Conservation (phyloP, 2,797 vertebrate genomes). For the Hippoglossus hippoglossus region DNA sequence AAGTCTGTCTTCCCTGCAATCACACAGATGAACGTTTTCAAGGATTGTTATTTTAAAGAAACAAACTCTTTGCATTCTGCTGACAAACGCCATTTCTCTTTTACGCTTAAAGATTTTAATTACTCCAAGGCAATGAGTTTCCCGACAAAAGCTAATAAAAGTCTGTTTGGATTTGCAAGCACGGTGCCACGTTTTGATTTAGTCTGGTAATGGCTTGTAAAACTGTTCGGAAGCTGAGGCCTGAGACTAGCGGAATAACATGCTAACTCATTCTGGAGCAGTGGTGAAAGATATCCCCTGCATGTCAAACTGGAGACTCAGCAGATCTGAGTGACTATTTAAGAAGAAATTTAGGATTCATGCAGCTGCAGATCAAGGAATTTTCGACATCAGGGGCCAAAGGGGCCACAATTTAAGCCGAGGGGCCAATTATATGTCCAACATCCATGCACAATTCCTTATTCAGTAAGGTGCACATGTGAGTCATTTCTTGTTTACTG, state of each 20-base stretch:
- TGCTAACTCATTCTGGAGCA: slow-evolving; percentile 8
- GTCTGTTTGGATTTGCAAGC: slow-evolving; percentile 37
- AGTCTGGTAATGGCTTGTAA: slow-evolving; percentile 31
- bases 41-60: slow-evolving; percentile 43
- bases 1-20: slow-evolving; percentile 36
- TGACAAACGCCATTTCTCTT: slow-evolving; percentile 27
- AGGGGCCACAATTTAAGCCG: too few relatives aligned
- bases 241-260: slow-evolving; percentile 28
- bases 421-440: too few relatives aligned
- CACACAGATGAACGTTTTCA: slow-evolving; percentile 27
- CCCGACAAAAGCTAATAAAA: slow-evolving; percentile 46
- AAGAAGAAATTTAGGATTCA: background rate
- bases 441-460: too few relatives aligned
- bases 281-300: slow-evolving; percentile 15
- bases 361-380: too few relatives aligned
- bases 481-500: too few relatives aligned
- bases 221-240: slow-evolving; percentile 31
- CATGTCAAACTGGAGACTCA: slow-evolving; percentile 15
- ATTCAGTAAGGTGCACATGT: too few relatives aligned
- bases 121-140: slow-evolving; percentile 43
- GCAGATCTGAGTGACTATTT: slow-evolving; percentile 10
- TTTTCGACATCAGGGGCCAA: too few relatives aligned
- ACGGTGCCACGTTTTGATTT: slow-evolving; percentile 29
- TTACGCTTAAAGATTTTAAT: slow-evolving; percentile 47
- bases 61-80: slow-evolving; percentile 26